Conservation (phyloP, 1,140 invertebrate species). For the Subanguina moxae region DNA sequence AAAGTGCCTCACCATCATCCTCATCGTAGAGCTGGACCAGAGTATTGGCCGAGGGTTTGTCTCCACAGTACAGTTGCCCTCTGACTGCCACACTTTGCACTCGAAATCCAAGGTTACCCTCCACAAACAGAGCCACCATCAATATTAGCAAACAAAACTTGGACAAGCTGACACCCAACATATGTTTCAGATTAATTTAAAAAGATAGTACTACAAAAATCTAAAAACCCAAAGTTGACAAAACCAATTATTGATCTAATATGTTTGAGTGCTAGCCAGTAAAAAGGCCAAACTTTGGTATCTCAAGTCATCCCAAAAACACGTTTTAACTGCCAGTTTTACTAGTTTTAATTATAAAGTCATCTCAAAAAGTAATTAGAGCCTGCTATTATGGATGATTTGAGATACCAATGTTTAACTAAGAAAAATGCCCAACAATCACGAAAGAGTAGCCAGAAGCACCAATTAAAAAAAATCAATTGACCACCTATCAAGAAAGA, state of each 20-base stretch:
- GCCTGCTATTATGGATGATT: too few relatives aligned
- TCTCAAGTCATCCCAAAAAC: too few relatives aligned
- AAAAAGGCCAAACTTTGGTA: too few relatives aligned
- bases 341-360: neutral
- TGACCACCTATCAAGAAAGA: neutral
- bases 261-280: too few relatives aligned
- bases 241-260: too few relatives aligned
- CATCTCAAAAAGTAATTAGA: too few relatives aligned
- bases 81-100: slow-evolving; percentile 48
- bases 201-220: too few relatives aligned
- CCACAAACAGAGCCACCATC: neutral
- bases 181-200: neutral
- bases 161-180: neutral
- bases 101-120: slow-evolving; percentile 38
- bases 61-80: slow-evolving; percentile 51
- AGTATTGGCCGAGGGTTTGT: slow-evolving; percentile 43
- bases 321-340: too few relatives aligned
- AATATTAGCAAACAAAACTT: slow-evolving; percentile 6
- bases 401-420: neutral
- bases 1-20: slow-evolving; percentile 42
- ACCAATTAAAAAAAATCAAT: neutral
- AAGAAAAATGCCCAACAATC: neutral
- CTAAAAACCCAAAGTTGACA: too few relatives aligned
- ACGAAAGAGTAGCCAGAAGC: neutral
- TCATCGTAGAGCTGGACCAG: slow-evolving; percentile 54